phyloP scores from a whole-genome alignment of 1,140 invertebrate genomes.

The Probaryconus sp. region DNA sequence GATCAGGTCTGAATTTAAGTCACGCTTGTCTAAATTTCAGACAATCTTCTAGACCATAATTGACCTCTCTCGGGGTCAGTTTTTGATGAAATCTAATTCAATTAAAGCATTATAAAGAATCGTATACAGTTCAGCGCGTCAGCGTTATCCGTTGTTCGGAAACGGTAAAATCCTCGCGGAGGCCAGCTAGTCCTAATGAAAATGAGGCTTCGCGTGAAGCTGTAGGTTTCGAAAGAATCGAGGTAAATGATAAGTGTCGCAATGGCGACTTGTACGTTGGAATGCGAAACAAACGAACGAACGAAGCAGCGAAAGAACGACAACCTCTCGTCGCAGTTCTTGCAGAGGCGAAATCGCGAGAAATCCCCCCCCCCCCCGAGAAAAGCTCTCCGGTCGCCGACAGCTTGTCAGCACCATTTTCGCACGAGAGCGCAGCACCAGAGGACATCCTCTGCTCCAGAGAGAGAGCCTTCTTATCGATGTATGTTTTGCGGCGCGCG shows the following conservation, averaged over 20 bases:
- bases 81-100: too few relatives aligned
- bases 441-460: background rate
- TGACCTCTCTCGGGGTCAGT: too few relatives aligned
- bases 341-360: conserved; percentile 11
- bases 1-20: too few relatives aligned
- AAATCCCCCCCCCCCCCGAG: conserved; percentile 14
- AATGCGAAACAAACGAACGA: conserved; percentile 42
- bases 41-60: too few relatives aligned
- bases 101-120: too few relatives aligned
- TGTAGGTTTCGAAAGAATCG: conserved; percentile 5
- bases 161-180: too few relatives aligned
- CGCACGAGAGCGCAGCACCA: conserved; percentile 41
- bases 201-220: conserved; percentile 4
- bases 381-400: conserved; percentile 39
- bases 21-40: too few relatives aligned
- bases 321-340: conserved; percentile 11
- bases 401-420: conserved; percentile 43
- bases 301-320: conserved; percentile 14
- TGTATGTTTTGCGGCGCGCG: conserved; percentile 17
- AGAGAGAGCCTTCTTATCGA: conserved; percentile 68
- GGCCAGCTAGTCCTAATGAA: too few relatives aligned
- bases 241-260: conserved; percentile 46
- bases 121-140: too few relatives aligned
- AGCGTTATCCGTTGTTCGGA: too few relatives aligned
- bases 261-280: conserved; percentile 45